These are phyloP conservation scores for Plotosus lineatus DNA, from an alignment of 2,113 vertebrate species.

Conservation along the genomic window DNA sequence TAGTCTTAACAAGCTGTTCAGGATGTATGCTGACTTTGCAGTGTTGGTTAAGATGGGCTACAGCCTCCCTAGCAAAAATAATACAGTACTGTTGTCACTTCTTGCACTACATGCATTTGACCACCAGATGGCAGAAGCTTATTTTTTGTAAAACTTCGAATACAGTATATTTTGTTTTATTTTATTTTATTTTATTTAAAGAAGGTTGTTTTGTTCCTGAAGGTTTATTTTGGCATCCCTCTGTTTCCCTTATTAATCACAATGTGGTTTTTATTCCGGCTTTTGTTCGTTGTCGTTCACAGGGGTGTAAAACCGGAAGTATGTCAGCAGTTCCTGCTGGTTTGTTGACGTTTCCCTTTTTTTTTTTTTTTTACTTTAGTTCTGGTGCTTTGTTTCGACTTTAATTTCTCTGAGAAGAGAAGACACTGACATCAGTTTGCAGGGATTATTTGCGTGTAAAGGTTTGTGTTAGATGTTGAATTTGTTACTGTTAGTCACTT, in stretches of 20 bases:
- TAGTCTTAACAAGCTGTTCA: too few relatives aligned
- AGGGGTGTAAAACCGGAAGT: constrained; percentile 7
- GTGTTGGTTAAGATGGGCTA: too few relatives aligned
- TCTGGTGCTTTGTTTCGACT: too few relatives aligned
- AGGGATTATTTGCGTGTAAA: neutral
- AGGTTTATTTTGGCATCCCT: neutral
- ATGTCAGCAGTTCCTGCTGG: neutral
- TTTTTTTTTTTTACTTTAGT: too few relatives aligned
- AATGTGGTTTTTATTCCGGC: neutral
- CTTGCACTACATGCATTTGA: neutral
- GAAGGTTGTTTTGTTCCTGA: neutral
- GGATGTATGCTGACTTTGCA: too few relatives aligned
- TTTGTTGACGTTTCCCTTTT: neutral
- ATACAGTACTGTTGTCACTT: too few relatives aligned
- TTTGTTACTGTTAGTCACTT: too few relatives aligned
- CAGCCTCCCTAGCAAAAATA: too few relatives aligned
- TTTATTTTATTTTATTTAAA: neutral
- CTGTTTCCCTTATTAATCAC: neutral
- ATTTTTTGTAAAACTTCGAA: neutral
- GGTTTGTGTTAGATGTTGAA: neutral
- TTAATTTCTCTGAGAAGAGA: too few relatives aligned
- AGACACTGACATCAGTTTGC: neutral
- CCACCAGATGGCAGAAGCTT: neutral
- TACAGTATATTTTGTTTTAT: too few relatives aligned
- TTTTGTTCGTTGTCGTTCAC: neutral